Base-by-base conservation (phyloP, 1,140 invertebrate species). In the Fopius arisanus region DNA sequence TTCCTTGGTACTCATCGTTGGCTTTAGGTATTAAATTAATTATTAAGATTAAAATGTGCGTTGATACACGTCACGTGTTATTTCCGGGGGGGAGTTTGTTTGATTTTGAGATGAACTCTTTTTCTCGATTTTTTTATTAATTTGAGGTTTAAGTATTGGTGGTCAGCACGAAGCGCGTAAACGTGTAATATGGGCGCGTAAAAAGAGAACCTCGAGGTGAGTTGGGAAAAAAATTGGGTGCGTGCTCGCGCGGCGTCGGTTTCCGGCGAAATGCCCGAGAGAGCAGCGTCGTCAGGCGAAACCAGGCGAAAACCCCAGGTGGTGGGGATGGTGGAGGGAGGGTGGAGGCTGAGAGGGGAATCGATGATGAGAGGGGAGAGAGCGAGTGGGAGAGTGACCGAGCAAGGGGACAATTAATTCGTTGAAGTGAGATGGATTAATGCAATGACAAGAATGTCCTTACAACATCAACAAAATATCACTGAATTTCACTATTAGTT, bases 1-100 rank as follows among this genome's bases (percentile, higher is more conserved):
- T 89, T 94, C 93, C 89, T 93, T 94, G 88, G 93, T 91, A 91
- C 94, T 95, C 94, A 95, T 95, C 51, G 31, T 71, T 31, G 16
- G 19, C 10, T 54, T 54, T 41, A 2, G 9, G 23, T 29, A 21
- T 51, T 70, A 33, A 33, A 54, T 70, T 51, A 54, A 54, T 29
- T n/a, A 70, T 70, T 59, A 48, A 70, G 26, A 59, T 59, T 31
- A 43, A 29, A 51, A 16, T 70, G 43, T 70, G 43, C 43, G 43
- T 54, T 70, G 54, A 28, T 26, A 28, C 54, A 59, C 54, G 23
- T 2, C 54, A 59, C 54, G 23, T 10, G 19, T 59, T n/a, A n/a
- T n/a, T n/a, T n/a, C n/a, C n/a, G n/a, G n/a, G n/a, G n/a, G n/a
- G n/a, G n/a, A n/a, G n/a, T n/a, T n/a, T n/a, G n/a, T n/a, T n/a